phyloP scores from a whole-genome alignment of 2,888 invertebrate species.

The Ryuthela nishihirai region DNA sequence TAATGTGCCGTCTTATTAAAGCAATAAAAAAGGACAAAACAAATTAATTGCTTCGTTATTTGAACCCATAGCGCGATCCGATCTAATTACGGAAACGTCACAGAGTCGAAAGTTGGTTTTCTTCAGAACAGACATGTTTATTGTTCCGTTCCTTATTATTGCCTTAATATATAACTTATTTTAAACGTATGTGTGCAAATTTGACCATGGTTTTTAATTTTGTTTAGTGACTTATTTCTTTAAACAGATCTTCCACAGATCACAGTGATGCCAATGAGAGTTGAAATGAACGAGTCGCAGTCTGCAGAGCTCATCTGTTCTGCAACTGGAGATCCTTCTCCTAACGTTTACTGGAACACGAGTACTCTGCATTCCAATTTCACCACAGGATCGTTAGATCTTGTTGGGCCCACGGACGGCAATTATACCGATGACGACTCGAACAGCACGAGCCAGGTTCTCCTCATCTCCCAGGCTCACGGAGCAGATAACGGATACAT shows the following conservation, averaged over 20 bases:
- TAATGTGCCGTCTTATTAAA: no score
- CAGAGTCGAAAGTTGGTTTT: no score
- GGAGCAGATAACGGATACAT: constrained; percentile 35
- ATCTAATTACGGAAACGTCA: no score
- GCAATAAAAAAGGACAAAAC: no score
- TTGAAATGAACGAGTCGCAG: constrained; percentile 23
- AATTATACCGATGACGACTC: constrained; percentile 1
- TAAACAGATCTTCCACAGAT: constrained; percentile 20
- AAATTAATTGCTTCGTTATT: no score
- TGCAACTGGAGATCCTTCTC: constrained; percentile 22
- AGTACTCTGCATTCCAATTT: constrained; percentile 12
- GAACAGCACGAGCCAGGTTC: constrained; percentile 10
- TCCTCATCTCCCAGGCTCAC: constrained; percentile 9
- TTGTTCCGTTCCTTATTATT: no score
- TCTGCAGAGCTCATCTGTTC: constrained; percentile 23
- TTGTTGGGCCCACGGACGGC: constrained; percentile 3
- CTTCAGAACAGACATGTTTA: no score
- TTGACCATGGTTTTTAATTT: no score
- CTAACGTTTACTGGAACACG: constrained; percentile 27
- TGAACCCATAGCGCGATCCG: no score
- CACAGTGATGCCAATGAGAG: constrained; percentile 12
- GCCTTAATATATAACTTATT: no score
- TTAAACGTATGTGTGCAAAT: no score
- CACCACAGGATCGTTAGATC: constrained; percentile 5
- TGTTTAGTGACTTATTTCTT: no score